Evolutionary conservation across 1,140 invertebrate species (phyloP).

Genomic region (Dolichoris vasculosae): DNA sequence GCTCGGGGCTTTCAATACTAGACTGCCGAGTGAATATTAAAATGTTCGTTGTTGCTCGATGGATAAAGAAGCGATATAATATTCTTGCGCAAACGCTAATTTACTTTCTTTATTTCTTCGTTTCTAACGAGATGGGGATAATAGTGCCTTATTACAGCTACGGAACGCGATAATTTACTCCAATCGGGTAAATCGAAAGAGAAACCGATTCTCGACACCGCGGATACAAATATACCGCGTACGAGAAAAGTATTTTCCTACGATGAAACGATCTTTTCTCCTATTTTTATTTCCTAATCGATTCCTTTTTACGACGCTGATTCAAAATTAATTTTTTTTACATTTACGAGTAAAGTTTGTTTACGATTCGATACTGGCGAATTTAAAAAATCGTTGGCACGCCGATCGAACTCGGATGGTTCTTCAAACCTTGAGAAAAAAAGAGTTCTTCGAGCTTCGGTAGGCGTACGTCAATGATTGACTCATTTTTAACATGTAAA

Average conservation of each 20-base stretch:
- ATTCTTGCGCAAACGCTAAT: background rate
- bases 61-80: conserved; percentile 27
- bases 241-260: no score
- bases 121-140: background rate
- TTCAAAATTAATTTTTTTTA: background rate
- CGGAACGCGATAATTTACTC: background rate
- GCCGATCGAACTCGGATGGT: background rate
- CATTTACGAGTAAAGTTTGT: background rate
- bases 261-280: no score
- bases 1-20: background rate
- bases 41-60: background rate
- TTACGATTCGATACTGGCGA: no score
- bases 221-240: no score
- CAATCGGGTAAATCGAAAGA: background rate
- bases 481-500: background rate
- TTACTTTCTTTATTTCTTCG: background rate
- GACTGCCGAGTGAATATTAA: conserved; percentile 7
- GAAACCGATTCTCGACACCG: no score
- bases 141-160: background rate
- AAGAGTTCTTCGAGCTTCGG: background rate
- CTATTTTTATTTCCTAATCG: no score
- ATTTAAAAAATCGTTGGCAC: background rate
- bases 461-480: background rate
- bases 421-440: background rate
- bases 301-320: no score